phyloP scores from a whole-genome alignment of 2,888 invertebrate genomes.

The Cerceris ruficornis region DNA sequence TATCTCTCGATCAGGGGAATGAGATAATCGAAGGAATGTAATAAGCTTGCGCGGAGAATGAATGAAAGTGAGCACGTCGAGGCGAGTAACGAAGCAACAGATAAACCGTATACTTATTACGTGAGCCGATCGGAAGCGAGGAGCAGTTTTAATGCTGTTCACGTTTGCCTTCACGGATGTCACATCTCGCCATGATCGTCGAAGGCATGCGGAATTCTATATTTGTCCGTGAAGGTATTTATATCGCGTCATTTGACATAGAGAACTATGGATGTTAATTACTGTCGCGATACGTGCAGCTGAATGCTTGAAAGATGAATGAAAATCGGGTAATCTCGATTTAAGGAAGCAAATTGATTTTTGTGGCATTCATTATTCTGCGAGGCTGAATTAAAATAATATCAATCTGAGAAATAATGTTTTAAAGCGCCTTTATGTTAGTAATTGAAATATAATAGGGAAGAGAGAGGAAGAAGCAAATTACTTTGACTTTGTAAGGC shows the following conservation, averaged over 20 bases:
- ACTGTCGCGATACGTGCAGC: neutral
- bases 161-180: constrained; percentile 61
- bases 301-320: neutral
- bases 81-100: constrained; percentile 19
- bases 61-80: constrained; percentile 40
- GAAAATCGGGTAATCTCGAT: too few species aligned
- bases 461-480: too few species aligned
- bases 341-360: too few species aligned
- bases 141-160: constrained; percentile 37
- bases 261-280: constrained; percentile 34
- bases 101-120: constrained; percentile 37
- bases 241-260: constrained; percentile 34
- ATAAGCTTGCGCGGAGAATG: neutral
- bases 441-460: too few species aligned
- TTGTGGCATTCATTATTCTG: neutral
- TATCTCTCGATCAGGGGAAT: neutral
- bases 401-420: too few species aligned
- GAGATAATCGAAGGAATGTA: neutral
- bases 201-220: constrained; percentile 45
- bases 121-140: constrained; percentile 31
- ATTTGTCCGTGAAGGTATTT: constrained; percentile 53
- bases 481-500: too few species aligned
- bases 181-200: constrained; percentile 53
- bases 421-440: too few species aligned
- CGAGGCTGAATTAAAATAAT: too few species aligned